phyloP scores from a whole-genome alignment of 2,888 invertebrate species.

The Rhaphigaster nebulosa region DNA sequence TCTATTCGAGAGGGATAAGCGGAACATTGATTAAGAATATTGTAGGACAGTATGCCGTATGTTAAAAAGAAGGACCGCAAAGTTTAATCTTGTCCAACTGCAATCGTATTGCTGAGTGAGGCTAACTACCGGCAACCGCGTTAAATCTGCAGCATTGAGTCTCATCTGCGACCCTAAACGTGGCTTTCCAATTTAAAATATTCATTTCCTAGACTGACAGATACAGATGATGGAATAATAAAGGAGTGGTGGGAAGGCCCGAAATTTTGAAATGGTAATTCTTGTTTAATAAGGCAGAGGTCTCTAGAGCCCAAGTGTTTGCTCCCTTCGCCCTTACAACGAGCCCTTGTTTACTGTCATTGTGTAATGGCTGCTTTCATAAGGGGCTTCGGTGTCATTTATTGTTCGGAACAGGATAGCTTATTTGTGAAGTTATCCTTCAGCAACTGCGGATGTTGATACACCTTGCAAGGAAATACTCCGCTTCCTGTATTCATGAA shows the following conservation, averaged over 20 bases:
- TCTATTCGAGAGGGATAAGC: no score
- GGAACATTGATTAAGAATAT: no score
- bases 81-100: no score
- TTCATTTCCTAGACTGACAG: background rate
- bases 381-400: background rate
- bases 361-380: constrained; percentile 26
- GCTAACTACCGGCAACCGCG: no score
- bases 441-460: background rate
- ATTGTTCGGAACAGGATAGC: background rate
- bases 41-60: no score
- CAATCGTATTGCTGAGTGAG: no score
- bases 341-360: constrained; percentile 31
- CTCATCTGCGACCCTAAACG: background rate
- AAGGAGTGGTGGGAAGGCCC: constrained; percentile 28
- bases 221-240: constrained; percentile 22
- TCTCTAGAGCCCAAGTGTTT: constrained; percentile 24
- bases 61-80: no score
- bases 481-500: background rate
- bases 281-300: constrained; percentile 18
- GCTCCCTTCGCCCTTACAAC: constrained; percentile 19
- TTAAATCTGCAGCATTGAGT: background rate
- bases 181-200: background rate
- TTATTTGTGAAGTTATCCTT: background rate
- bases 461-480: background rate
- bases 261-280: constrained; percentile 43